These are phyloP conservation scores for Galerucella calmariensis DNA, from an alignment of 2,888 invertebrate species.

Conservation along the genomic window DNA sequence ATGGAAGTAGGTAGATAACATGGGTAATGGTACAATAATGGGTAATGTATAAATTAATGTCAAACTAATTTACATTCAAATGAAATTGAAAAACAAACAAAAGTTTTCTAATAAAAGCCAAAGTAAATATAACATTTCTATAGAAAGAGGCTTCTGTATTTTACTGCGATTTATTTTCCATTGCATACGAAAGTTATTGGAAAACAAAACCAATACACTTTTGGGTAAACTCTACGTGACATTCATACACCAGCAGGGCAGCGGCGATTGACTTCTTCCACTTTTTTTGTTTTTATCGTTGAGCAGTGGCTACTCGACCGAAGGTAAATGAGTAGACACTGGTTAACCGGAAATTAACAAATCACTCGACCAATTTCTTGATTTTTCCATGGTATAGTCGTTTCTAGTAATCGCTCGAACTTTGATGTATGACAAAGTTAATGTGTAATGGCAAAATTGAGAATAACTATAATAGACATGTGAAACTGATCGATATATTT, in stretches of 20 bases:
- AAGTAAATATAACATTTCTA: neutral
- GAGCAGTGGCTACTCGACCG: neutral
- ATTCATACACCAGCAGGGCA: slow-evolving; percentile 4
- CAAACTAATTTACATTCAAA: neutral
- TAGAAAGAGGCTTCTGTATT: neutral
- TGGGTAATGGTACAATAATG: no score
- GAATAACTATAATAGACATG: no score
- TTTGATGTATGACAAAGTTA: no score
- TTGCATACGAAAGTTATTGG: slow-evolving; percentile 9
- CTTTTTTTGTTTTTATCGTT: neutral
- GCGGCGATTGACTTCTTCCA: slow-evolving; percentile 1
- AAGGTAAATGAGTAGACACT: neutral
- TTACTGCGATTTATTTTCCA: slow-evolving; percentile 12
- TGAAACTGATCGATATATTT: no score
- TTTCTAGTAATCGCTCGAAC: no score
- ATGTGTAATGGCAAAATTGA: no score
- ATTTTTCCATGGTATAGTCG: no score
- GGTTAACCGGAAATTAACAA: neutral
- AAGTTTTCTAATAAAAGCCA: neutral
- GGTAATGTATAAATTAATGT: no score
- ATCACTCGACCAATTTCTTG: no score
- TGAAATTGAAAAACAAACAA: neutral
- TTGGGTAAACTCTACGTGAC: slow-evolving; percentile 6
- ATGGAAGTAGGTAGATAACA: no score
- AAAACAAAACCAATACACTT: slow-evolving; percentile 8